Percentiles rank a stretch among this genome's conserved stretches.
Evolutionary conservation across 2,888 invertebrate species (phyloP).

Genomic region (Eupelmus urozonus): DNA sequence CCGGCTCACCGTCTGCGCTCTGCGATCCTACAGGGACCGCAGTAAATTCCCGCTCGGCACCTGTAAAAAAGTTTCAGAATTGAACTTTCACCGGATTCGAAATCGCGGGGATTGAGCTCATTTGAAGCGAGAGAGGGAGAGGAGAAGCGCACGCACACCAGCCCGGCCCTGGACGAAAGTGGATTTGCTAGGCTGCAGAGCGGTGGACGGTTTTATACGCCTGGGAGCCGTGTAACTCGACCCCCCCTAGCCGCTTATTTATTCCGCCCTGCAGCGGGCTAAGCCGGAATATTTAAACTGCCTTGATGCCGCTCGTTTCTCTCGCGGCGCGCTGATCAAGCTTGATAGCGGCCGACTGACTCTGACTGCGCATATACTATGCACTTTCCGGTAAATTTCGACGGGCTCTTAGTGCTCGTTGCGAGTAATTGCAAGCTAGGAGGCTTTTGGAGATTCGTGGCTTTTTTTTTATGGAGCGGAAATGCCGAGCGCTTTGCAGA

Average conservation of each 20-base stretch:
- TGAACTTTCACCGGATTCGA: slow-evolving; percentile 20
- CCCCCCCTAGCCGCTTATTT: slow-evolving; percentile 28
- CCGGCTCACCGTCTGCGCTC: no score
- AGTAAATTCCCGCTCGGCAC: no score
- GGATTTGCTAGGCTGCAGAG: slow-evolving; percentile 17
- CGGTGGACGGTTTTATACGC: slow-evolving; percentile 30
- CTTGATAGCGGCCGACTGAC: background rate
- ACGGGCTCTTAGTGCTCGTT: background rate
- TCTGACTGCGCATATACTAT: background rate
- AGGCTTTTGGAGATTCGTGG: background rate
- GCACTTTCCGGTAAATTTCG: slow-evolving; percentile 3
- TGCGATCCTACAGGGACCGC: no score
- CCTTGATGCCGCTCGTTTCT: background rate
- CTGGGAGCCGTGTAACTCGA: slow-evolving; percentile 2
- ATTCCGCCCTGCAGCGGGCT: slow-evolving; percentile 26
- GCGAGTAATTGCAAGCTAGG: background rate
- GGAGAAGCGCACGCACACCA: background rate
- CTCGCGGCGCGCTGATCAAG: background rate
- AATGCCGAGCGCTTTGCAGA: no score
- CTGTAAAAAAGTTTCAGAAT: slow-evolving; percentile 6
- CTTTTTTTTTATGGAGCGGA: background rate
- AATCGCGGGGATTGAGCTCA: slow-evolving; percentile 1
- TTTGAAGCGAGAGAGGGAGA: slow-evolving; percentile 10
- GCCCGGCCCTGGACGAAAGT: slow-evolving; percentile 5
- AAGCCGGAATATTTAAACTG: slow-evolving; percentile 39